Percentiles rank a stretch among this genome's conserved stretches.
These are phyloP conservation scores for Clivina fossor DNA, from an alignment of 2,888 invertebrate genomes.

Conservation along the genomic window DNA sequence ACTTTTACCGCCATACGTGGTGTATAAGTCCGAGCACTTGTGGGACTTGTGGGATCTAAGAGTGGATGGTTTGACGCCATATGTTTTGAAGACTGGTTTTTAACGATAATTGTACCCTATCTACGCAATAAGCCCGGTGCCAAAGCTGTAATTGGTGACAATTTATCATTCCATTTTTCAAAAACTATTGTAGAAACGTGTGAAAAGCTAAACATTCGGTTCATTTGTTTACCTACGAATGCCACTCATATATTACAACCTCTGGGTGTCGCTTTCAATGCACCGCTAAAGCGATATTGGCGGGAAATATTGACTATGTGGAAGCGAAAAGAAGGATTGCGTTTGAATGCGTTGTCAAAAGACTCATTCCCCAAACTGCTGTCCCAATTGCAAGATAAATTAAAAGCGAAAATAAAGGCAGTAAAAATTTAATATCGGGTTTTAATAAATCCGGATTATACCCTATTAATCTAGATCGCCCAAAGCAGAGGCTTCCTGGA, in stretches of 20 bases:
- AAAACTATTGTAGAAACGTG: not conserved
- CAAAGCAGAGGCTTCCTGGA: slow-evolving; percentile 1
- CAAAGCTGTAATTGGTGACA: not conserved
- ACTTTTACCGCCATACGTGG: too few relatives aligned
- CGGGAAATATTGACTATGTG: not conserved
- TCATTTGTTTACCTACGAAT: not conserved
- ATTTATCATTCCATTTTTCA: not conserved
- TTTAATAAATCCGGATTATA: not conserved
- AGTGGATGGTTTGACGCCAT: not conserved
- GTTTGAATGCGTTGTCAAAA: too few relatives aligned
- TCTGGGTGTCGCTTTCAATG: not conserved
- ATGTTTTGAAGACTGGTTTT: not conserved
- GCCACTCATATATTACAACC: not conserved
- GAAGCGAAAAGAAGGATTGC: too few relatives aligned
- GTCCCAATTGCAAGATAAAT: too few relatives aligned
- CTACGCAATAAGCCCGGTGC: not conserved
- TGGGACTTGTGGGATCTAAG: not conserved
- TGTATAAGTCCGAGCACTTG: not conserved
- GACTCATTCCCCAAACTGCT: too few relatives aligned
- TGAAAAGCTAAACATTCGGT: not conserved
- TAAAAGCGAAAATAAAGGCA: too few relatives aligned
- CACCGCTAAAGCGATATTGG: not conserved
- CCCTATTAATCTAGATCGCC: not conserved
- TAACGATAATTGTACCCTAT: not conserved
- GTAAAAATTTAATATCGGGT: too few relatives aligned